Evolutionary conservation across 1,140 invertebrate species (phyloP), one percentile per base, ranked within the genome.

Genomic region (Musca vetustissima): DNA sequence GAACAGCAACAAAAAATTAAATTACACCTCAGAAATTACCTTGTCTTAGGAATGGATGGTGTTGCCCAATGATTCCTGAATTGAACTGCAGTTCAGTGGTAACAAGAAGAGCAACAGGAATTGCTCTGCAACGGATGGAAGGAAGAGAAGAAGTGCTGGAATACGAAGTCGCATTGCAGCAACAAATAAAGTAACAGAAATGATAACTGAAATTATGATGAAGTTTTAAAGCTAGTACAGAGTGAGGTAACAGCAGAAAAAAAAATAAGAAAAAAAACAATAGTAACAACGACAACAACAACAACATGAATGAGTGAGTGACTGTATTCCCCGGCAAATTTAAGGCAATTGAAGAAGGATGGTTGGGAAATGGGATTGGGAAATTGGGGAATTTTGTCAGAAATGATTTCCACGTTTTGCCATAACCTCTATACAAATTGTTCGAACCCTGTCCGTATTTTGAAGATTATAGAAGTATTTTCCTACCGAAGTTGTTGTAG

Each of bases 11-110:
- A n/a, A 59, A 59, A 59, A 59, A 59, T 59, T 59, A 59, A 59
- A 59, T 59, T 59, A 59, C 55, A 59, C 55, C 55, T 59, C 55
- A 59, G 55, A 59, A 59, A 59, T 59, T 59, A 32, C 55, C 55
- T 59, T 32, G 28, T 32, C 25, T 59, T 59, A 17, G 21, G n/a
- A n/a, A n/a, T 59, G 55, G 25, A 22, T 22, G 24, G 21, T 55
- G 17, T 55, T 55, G 13, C 15, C 21, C 32, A 32, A 36, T 24
- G 17, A 19, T 59, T 59, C 24, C 55, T 59, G 55, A 24, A 32
- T n/a, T n/a, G n/a, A n/a, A n/a, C 28, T 59, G 55, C 11, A 25
- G 22, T n/a, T 59, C 28, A 32, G 28, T 9, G 28, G 9, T 32
- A 32, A 32, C 28, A 32, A 32, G 28, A 32, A 3, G 17, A 17